Evolutionary conservation across 2,797 vertebrate genomes (phyloP), one percentile per base, ranked within the genome.

Genomic region (Botia kubotai): DNA sequence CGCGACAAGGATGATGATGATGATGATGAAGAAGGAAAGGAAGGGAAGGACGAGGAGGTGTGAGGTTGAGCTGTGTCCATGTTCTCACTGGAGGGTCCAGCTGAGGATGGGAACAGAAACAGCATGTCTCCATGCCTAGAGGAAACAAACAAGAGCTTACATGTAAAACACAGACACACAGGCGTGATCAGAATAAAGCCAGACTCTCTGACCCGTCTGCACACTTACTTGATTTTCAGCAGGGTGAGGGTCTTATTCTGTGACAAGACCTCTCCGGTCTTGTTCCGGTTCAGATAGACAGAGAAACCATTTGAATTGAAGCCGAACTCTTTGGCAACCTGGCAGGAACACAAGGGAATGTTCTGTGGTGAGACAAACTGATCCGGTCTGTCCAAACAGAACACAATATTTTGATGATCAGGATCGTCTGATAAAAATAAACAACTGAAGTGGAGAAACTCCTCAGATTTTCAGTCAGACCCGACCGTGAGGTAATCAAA

Each of bases 291-390:
- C 92, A 94, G 90, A 91, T 98, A 99, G 84, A 99, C 90, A 0
- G 97, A 97, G 89, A 99, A 99, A 2, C 97, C 96, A 23, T 98
- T 99, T 85, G 96, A 96, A 83, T 92, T 96, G 92, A 98, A 98
- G 10, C 98, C 98, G 91, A 99, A 99, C 78, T 99, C 98, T 92
- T 97, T 96, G 53, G 93, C 97, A 69, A 99, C 97, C 98, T 99
- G 91, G 0, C 13, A 53, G 60, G 53, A 75, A 23, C 4, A 48
- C 11, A 52, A 72, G 60, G 43, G 1, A 14, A 52, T 19, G 7
- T 62, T 65, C 26, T 60, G 21, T 26, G 57, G 57, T 60, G 10
- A 60, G 4, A 26, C 57, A 11, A 60, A 1, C 3, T 13, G n/a
- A 8, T 55, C 19, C 3, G 33, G 17, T 6, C 29, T 39, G 29